Percentiles rank a stretch among this genome's conserved stretches.
Conservation (phyloP, 2,888 invertebrate genomes). For the Boloria euphrosyne region DNA sequence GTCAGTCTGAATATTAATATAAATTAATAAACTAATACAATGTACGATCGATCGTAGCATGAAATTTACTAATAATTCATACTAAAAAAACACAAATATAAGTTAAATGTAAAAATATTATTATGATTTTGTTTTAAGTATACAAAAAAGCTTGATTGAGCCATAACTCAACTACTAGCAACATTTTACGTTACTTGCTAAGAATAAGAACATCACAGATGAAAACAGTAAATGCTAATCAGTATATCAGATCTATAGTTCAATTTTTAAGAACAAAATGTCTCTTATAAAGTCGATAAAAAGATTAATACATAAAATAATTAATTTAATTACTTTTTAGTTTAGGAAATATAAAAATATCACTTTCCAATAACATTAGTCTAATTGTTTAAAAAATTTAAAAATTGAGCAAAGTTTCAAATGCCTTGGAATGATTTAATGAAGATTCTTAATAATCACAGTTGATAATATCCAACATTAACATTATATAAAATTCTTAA, state of each 20-base stretch:
- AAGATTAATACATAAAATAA: background rate
- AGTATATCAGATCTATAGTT: slow-evolving; percentile 23
- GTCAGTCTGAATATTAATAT: no score
- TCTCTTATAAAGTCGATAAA: background rate
- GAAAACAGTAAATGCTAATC: slow-evolving; percentile 30
- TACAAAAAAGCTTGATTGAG: no score
- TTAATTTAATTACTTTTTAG: no score
- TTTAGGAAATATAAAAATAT: background rate
- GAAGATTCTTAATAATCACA: background rate
- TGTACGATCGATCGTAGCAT: no score
- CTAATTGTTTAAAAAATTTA: background rate
- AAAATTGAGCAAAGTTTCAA: slow-evolving; percentile 13
- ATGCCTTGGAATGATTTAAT: slow-evolving; percentile 3
- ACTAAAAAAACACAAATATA: no score
- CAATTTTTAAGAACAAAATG: no score
- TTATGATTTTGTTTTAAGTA: no score
- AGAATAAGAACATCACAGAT: slow-evolving; percentile 31
- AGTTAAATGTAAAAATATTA: no score
- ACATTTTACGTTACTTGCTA: slow-evolving; percentile 4
- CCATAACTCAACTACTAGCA: background rate
- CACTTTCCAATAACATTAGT: background rate
- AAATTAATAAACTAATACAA: no score
- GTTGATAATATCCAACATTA: background rate
- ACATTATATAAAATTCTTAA: background rate
- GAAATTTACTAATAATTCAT: no score